These are phyloP conservation scores for Drosophila santomea DNA, from an alignment of 1,140 invertebrate genomes.

Conservation along the genomic window DNA sequence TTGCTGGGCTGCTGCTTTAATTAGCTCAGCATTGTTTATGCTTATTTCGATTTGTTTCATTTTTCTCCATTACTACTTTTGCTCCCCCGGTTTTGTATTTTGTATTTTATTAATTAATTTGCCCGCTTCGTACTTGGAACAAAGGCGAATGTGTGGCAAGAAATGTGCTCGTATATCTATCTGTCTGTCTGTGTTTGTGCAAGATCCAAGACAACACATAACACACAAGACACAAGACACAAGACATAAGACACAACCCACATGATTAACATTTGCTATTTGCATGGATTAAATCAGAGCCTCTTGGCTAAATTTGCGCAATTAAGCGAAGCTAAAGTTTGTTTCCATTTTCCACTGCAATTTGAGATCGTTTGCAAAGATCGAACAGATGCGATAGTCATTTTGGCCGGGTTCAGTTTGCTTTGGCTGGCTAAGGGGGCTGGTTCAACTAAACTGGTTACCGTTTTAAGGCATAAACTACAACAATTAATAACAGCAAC, in stretches of 20 bases:
- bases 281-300: conserved; percentile 66
- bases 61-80: conserved; percentile 44
- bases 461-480: conserved; percentile 59
- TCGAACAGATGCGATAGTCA: conserved; percentile 50
- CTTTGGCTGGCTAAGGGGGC: neutral
- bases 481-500: conserved; percentile 60
- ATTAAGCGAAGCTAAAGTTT: conserved; percentile 65
- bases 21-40: conserved; percentile 66
- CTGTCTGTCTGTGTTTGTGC: conserved; percentile 10
- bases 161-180: conserved; percentile 24
- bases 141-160: conserved; percentile 39
- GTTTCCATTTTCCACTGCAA: conserved; percentile 61
- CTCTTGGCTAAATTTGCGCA: conserved; percentile 71
- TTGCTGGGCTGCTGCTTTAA: conserved; percentile 48
- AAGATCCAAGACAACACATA: conserved; percentile 27
- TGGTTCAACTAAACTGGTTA: conserved; percentile 45
- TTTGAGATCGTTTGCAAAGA: conserved; percentile 52
- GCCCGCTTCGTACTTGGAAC: conserved; percentile 67
- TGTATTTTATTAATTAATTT: conserved; percentile 67
- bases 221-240: conserved; percentile 40
- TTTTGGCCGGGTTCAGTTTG: neutral
- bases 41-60: conserved; percentile 51
- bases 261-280: conserved; percentile 64
- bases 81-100: neutral
- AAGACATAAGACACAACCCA: conserved; percentile 56